Percentiles rank a stretch among this genome's conserved stretches.
Conservation (phyloP, 2,888 invertebrate species). For the Phymatocera aterrima region DNA sequence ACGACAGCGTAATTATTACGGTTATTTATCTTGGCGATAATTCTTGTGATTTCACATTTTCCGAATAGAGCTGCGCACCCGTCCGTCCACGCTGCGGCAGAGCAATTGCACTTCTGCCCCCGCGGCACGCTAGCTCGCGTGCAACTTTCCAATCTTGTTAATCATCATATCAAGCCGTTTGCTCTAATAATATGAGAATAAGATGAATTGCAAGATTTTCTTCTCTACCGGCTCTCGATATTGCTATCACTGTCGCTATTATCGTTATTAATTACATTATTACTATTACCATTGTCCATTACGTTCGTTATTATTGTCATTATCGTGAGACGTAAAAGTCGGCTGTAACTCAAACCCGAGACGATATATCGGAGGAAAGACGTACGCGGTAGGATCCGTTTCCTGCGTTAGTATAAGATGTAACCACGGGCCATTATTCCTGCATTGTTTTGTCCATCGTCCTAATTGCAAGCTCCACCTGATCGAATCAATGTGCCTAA, state of each 20-base stretch:
- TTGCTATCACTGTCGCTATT: neutral
- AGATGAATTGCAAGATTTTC: slow-evolving; percentile 40
- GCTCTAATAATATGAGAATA: no score
- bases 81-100: neutral
- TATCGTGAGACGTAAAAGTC: no score
- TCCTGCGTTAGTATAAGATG: neutral
- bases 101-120: slow-evolving; percentile 38
- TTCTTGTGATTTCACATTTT: slow-evolving; percentile 30
- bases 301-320: no score
- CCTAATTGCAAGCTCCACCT: slow-evolving; percentile 18
- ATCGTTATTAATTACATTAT: no score
- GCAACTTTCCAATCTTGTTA: slow-evolving; percentile 43
- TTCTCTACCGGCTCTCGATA: slow-evolving; percentile 24
- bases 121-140: slow-evolving; percentile 38
- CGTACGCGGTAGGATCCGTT: no score
- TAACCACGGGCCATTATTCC: slow-evolving; percentile 13
- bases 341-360: neutral
- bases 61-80: slow-evolving; percentile 25
- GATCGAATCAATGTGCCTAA: slow-evolving; percentile 2
- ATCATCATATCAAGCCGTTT: slow-evolving; percentile 40
- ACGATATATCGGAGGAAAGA: slow-evolving; percentile 20
- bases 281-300: no score
- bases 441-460: slow-evolving; percentile 7
- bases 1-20: slow-evolving; percentile 31
- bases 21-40: slow-evolving; percentile 35